A percentile compares a stretch with the other conserved stretches of the same genome.
Conservation (phyloP, 2,113 vertebrate genomes). For the Axis porcinus region DNA sequence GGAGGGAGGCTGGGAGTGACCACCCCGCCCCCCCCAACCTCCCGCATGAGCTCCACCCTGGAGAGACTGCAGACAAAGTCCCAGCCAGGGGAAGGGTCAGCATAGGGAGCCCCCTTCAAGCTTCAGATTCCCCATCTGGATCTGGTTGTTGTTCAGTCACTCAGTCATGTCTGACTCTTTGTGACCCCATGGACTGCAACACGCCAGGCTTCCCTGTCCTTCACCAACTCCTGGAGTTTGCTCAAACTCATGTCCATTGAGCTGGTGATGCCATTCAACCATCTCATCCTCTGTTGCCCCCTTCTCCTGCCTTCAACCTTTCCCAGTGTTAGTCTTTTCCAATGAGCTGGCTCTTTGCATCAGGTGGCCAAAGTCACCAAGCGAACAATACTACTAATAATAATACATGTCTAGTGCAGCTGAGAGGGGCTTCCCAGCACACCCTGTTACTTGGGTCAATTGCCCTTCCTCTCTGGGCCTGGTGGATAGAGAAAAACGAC, state of each 20-base stretch:
- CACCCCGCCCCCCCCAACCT: too few relatives aligned
- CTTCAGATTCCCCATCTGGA: neutral
- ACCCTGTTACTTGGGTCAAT: neutral
- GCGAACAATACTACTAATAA: neutral
- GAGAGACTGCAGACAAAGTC: neutral
- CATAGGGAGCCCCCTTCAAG: neutral
- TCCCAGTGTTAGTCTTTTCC: neutral
- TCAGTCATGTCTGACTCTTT: neutral
- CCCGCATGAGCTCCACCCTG: neutral
- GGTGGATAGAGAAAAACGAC: neutral
- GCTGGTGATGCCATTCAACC: neutral
- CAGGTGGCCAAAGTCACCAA: neutral
- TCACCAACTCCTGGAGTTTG: neutral
- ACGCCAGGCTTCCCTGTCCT: neutral
- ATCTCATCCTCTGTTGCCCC: neutral
- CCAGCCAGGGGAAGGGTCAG: neutral
- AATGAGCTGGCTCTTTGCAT: neutral
- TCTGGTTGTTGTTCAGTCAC: neutral
- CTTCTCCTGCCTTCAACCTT: neutral
- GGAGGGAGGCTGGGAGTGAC: too few relatives aligned
- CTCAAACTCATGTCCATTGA: neutral
- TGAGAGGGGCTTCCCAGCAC: neutral
- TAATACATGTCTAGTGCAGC: neutral
- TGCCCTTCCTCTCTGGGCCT: neutral
- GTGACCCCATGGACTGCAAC: neutral